Percentiles rank a stretch among this genome's conserved stretches.
phyloP scores from a whole-genome alignment of 2,113 vertebrate genomes.

The Octodon degus region DNA sequence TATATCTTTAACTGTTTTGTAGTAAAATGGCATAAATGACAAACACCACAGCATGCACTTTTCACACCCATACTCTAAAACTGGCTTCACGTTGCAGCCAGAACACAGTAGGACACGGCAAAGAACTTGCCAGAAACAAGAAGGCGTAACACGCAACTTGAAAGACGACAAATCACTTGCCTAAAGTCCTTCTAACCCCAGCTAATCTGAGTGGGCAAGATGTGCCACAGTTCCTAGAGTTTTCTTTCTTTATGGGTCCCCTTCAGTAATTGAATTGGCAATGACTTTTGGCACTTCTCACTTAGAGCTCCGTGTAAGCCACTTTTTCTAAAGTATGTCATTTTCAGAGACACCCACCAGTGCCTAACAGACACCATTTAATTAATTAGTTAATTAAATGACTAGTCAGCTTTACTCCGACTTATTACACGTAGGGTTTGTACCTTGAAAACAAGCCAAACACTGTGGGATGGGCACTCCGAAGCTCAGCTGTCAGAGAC shows the following conservation, averaged over 20 bases:
- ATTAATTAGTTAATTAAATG: neutral
- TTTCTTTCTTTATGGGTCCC: slow-evolving; percentile 42
- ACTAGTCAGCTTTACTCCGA: neutral
- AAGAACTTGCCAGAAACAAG: slow-evolving; percentile 10
- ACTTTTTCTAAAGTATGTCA: slow-evolving; percentile 41
- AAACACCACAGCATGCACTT: neutral
- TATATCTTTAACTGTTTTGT: neutral
- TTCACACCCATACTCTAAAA: neutral
- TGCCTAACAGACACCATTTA: slow-evolving; percentile 4
- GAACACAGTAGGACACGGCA: neutral
- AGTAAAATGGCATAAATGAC: slow-evolving; percentile 10
- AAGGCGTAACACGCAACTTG: neutral
- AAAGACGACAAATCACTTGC: slow-evolving; percentile 6
- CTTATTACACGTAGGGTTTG: slow-evolving; percentile 1
- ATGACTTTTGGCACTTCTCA: slow-evolving; percentile 28
- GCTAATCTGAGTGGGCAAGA: slow-evolving; percentile 20
- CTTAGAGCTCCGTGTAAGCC: slow-evolving; percentile 4
- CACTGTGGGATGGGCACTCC: neutral
- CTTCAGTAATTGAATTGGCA: slow-evolving; percentile 23
- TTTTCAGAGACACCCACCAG: slow-evolving; percentile 38
- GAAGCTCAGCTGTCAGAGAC: neutral
- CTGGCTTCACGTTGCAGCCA: neutral
- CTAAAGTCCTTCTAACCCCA: neutral
- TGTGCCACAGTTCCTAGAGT: neutral
- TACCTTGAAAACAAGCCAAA: slow-evolving; percentile 14